Percentiles rank a stretch among this genome's conserved stretches.
phyloP scores from a whole-genome alignment of 2,113 vertebrate species.

The Sardina pilchardus region DNA sequence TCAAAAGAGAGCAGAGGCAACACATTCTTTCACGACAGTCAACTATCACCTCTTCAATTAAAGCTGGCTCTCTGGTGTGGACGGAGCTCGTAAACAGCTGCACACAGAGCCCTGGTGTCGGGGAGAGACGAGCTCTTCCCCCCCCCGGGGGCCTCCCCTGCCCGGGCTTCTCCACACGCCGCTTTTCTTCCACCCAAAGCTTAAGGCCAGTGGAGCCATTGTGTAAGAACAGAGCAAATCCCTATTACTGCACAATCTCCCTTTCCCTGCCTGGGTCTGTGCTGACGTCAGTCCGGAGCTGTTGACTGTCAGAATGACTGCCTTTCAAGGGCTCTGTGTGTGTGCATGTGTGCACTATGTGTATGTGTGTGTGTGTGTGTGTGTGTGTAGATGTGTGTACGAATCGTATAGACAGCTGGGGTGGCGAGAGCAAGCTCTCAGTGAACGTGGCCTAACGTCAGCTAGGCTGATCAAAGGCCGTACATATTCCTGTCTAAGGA shows the following conservation, averaged over 20 bases:
- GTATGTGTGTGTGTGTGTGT: constrained; percentile 25
- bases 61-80: background rate
- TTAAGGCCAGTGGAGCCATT: background rate
- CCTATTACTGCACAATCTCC: background rate
- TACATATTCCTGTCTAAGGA: background rate
- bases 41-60: constrained; percentile 9
- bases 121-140: background rate
- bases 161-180: background rate
- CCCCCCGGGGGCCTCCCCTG: background rate
- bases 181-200: background rate
- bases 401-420: background rate
- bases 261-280: background rate
- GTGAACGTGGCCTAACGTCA: background rate
- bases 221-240: background rate
- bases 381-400: constrained; percentile 12
- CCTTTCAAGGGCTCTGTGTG: background rate
- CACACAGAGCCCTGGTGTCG: background rate
- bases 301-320: constrained; percentile 1
- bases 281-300: constrained; percentile 7
- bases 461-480: constrained; percentile 1
- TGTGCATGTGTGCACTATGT: background rate
- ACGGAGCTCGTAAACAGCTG: background rate
- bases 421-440: background rate
- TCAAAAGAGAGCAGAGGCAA: background rate
- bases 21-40: background rate